These are phyloP conservation scores for Mirounga angustirostris DNA, from an alignment of 2,113 vertebrate genomes.

Conservation along the genomic window DNA sequence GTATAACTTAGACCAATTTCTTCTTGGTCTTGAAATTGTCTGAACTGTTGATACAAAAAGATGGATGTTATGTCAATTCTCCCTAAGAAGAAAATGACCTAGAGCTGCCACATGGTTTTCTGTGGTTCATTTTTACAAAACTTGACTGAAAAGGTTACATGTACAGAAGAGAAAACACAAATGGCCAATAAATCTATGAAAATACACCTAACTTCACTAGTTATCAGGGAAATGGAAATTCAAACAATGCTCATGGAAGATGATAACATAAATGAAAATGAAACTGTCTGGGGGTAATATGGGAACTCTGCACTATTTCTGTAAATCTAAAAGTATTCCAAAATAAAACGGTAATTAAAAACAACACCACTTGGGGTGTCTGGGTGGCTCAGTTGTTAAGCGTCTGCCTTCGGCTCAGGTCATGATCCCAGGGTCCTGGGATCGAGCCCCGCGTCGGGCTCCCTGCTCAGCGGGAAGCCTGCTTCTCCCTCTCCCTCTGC, in stretches of 20 bases:
- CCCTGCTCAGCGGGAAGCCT: too few species aligned
- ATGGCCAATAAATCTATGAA: constrained; percentile 30
- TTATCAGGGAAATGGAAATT: constrained; percentile 44
- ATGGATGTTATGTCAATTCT: constrained; percentile 15
- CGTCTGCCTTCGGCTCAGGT: too few species aligned
- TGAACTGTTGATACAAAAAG: not conserved
- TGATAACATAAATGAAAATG: constrained; percentile 11
- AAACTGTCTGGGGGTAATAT: not conserved
- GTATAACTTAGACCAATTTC: not conserved
- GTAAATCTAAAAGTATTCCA: constrained; percentile 31
- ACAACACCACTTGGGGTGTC: not conserved
- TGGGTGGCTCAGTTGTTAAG: not conserved
- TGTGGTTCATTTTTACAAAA: constrained; percentile 52
- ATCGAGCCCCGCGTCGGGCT: not conserved
- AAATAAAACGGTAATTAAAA: constrained; percentile 39
- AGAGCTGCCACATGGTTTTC: not conserved
- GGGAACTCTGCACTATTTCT: constrained; percentile 14
- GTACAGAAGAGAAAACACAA: constrained; percentile 58
- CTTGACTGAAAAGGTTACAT: not conserved
- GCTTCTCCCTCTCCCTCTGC: not conserved
- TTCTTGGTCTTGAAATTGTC: constrained; percentile 43
- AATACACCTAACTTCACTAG: constrained; percentile 25
- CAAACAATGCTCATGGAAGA: constrained; percentile 21
- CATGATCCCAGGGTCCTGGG: not conserved
- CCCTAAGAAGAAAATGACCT: constrained; percentile 34